Evolutionary conservation across 2,888 invertebrate species (phyloP).

Genomic region (Lampropteryx suffumata): DNA sequence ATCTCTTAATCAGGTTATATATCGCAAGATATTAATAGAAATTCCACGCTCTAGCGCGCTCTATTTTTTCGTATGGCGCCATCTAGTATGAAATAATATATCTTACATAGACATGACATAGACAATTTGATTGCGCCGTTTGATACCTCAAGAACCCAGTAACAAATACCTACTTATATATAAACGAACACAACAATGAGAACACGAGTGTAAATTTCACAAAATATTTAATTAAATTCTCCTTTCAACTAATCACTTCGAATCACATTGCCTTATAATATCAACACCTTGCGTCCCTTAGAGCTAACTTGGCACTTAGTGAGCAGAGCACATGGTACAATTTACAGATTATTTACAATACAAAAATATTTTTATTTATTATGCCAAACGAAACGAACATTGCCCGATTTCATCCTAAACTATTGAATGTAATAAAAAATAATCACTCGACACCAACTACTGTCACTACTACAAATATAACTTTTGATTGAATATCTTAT

Average conservation of each 20-base stretch:
- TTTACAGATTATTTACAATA: conserved; percentile 55
- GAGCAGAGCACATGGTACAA: conserved; percentile 74
- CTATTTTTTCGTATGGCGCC: too few species aligned
- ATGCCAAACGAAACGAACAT: conserved; percentile 27
- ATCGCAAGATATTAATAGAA: too few species aligned
- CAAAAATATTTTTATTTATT: conserved; percentile 33
- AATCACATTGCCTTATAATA: conserved; percentile 56
- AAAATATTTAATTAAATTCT: conserved; percentile 59
- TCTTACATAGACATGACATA: too few species aligned
- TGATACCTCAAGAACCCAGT: too few species aligned
- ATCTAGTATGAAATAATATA: too few species aligned
- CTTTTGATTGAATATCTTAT: background rate
- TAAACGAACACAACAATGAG: too few species aligned
- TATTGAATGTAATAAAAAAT: background rate
- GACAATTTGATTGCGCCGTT: too few species aligned
- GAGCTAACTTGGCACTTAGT: conserved; percentile 74
- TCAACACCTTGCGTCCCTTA: conserved; percentile 55
- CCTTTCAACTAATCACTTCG: conserved; percentile 57
- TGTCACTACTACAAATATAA: too few species aligned
- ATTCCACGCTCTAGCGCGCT: too few species aligned
- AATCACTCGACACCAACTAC: background rate
- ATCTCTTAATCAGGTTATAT: too few species aligned
- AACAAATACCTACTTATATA: too few species aligned
- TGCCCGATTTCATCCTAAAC: conserved; percentile 4
- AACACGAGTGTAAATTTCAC: conserved; percentile 34